Conservation (phyloP, 2,797 vertebrate species). For the Microtus obscurus region DNA sequence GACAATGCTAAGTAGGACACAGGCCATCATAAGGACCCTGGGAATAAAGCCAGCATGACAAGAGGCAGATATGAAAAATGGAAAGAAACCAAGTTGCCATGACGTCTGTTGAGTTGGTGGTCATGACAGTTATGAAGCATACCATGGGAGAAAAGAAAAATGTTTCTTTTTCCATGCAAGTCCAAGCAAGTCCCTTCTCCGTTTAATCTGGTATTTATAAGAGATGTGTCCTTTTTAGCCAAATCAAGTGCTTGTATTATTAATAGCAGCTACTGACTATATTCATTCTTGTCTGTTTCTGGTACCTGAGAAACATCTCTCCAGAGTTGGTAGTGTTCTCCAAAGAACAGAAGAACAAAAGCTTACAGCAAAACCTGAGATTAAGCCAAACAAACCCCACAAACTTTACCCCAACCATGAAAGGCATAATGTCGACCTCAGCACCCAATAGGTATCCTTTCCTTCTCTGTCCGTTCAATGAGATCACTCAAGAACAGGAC, state of each 20-base stretch:
- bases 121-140: background rate
- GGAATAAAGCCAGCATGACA: conserved; percentile 4
- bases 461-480: background rate
- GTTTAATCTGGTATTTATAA: background rate
- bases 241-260: conserved; percentile 16
- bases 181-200: conserved; percentile 19
- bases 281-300: background rate
- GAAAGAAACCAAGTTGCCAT: background rate
- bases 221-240: background rate
- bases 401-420: background rate
- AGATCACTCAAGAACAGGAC: background rate
- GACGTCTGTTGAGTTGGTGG: background rate
- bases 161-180: conserved; percentile 1
- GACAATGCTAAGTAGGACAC: background rate
- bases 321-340: background rate
- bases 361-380: background rate
- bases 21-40: background rate
- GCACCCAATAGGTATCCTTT: background rate
- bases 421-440: background rate
- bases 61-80: conserved; percentile 24
- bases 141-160: background rate
- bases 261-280: background rate
- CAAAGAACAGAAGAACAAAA: conserved; percentile 22
- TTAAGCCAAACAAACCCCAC: background rate
- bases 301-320: conserved; percentile 12